Evolutionary conservation across 2,888 invertebrate species (phyloP), one percentile per base, ranked within the genome.

Genomic region (Periphyllus acericola): DNA sequence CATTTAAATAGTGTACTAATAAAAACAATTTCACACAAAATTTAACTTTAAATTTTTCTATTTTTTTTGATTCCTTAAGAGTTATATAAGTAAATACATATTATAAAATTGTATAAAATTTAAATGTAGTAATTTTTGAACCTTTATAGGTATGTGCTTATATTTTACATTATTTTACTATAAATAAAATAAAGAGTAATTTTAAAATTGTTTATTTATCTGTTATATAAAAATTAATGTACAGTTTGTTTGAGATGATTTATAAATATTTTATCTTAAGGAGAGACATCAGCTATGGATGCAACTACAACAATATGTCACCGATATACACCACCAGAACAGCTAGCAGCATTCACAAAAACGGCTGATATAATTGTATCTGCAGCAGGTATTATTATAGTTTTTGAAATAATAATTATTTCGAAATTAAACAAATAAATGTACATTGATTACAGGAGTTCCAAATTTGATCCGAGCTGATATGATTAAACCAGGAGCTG

Each of bases 221-320:
- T 36, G 6, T 46, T 46, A 46, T 46, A 46, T 9, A 46, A 46
- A 46, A 46, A 3, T 46, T 46, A 46, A 46, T 46, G 46, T 66
- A 29, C 52, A 46, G 72, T 46, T 55, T 52, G 52, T 9, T 78
- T 72, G 29, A n/a, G 32, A 34, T 46, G 14, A 74, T 40, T 46
- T 46, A 46, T 46, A 68, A 66, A 46, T 72, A 40, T 21, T 80
- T 29, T 34, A 52, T 14, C 83, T 89, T 0, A 85, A 93, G 92
- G 91, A 79, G 91, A 91, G 89, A 91, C 91, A 0, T 92, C 94
- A 78, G 96, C 95, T 0, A 93, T 96, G 93, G 97, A 98, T 91
- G 96, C 97, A 29, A 98, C 97, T 0, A 96, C 97, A 0, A 96
- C 96, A 1, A 94, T 98, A 89, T 98, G 98, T 91, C 98, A 98